A percentile compares a stretch with the other conserved stretches of the same genome.
Conservation (phyloP, 2,888 invertebrate genomes). For the Pheosia tremula region DNA sequence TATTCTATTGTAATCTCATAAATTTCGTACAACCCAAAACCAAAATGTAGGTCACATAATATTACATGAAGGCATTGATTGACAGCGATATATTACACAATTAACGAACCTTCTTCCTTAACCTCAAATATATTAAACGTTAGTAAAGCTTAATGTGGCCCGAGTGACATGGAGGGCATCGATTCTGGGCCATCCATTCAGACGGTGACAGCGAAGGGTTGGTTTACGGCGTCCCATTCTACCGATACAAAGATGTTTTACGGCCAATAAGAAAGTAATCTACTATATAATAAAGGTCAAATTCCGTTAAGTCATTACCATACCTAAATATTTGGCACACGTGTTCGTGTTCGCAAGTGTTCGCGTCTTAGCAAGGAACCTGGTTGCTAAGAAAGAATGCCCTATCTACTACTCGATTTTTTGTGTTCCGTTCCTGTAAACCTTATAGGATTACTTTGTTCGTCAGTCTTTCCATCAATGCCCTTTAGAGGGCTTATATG, state of each 20-base stretch:
- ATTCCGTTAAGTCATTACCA: too few relatives aligned
- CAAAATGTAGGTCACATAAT: background rate
- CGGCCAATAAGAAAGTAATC: constrained; percentile 22
- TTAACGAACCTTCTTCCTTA: background rate
- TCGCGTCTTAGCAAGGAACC: too few relatives aligned
- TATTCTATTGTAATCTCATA: too few relatives aligned
- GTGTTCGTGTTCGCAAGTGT: too few relatives aligned
- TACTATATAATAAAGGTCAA: background rate
- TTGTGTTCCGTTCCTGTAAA: too few relatives aligned
- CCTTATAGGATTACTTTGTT: too few relatives aligned
- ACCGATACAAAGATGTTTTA: constrained; percentile 19
- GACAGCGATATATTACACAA: background rate
- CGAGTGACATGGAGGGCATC: constrained; percentile 14
- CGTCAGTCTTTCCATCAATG: too few relatives aligned
- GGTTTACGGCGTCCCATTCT: constrained; percentile 23
- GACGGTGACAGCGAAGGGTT: constrained; percentile 17
- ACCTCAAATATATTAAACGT: background rate
- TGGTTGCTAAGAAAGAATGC: too few relatives aligned
- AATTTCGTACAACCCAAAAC: background rate
- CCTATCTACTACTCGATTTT: too few relatives aligned
- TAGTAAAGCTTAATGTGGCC: constrained; percentile 6
- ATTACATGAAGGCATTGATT: background rate
- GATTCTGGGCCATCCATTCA: constrained; percentile 25
- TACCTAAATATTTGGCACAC: too few relatives aligned
- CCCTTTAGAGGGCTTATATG: too few relatives aligned